These are phyloP conservation scores for Tetraneura akinire DNA, from an alignment of 1,140 invertebrate species.

Conservation along the genomic window DNA sequence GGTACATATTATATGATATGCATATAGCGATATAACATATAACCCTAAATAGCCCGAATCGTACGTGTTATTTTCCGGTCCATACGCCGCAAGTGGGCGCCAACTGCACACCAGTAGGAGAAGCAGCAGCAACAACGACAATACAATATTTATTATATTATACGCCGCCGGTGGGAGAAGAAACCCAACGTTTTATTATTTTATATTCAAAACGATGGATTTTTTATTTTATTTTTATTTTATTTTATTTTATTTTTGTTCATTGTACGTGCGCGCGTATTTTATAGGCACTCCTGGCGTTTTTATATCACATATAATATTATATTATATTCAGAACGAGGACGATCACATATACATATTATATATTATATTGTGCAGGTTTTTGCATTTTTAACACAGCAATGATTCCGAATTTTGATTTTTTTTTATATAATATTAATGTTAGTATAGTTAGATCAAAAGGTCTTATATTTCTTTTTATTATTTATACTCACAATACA, in stretches of 20 bases:
- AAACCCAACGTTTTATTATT: background rate
- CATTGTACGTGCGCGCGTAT: background rate
- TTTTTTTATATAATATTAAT: no score
- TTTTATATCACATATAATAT: background rate
- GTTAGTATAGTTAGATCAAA: no score
- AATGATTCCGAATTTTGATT: no score
- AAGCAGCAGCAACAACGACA: background rate
- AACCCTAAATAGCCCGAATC: slow-evolving; percentile 15
- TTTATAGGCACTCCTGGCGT: background rate
- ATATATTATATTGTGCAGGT: no score
- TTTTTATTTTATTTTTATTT: slow-evolving; percentile 1
- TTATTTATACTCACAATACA: no score
- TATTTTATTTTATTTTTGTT: no score
- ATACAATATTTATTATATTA: background rate
- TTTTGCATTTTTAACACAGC: no score
- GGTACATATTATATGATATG: background rate
- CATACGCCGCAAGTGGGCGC: slow-evolving; percentile 15
- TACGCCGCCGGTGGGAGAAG: background rate
- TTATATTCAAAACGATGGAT: background rate
- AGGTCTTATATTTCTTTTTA: no score
- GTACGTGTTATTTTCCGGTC: slow-evolving; percentile 19
- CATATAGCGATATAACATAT: background rate
- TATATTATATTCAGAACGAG: no score
- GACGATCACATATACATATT: background rate
- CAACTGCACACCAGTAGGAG: background rate